These are phyloP conservation scores for Lepus timidus DNA, from an alignment of 2,113 vertebrate genomes.

Conservation along the genomic window DNA sequence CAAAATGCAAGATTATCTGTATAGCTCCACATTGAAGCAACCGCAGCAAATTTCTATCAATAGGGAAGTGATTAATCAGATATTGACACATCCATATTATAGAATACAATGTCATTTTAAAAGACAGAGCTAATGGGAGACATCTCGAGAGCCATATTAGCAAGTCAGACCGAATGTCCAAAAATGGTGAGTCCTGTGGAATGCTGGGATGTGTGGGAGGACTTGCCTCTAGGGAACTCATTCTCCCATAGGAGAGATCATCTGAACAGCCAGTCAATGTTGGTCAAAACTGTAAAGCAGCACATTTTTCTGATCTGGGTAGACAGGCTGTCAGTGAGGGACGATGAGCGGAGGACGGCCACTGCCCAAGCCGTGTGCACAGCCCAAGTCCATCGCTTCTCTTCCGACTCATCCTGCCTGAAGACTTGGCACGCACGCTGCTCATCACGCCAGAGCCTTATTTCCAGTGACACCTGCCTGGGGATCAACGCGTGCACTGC, in stretches of 20 bases:
- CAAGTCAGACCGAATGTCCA: background rate
- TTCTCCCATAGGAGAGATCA: background rate
- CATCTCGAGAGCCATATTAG: background rate
- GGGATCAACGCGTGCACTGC: too few relatives aligned
- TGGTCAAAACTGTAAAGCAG: background rate
- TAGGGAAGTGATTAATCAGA: background rate
- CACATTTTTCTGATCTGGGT: background rate
- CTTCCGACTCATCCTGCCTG: too few relatives aligned
- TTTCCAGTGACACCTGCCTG: too few relatives aligned
- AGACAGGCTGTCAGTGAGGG: too few relatives aligned
- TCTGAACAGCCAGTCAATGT: background rate
- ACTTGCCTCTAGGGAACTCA: background rate
- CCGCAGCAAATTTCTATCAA: background rate
- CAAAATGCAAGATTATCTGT: background rate
- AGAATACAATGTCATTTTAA: conserved; percentile 21
- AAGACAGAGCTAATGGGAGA: background rate
- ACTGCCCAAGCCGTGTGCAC: too few relatives aligned
- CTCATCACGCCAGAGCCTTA: too few relatives aligned
- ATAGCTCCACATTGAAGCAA: background rate
- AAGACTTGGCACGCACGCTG: too few relatives aligned
- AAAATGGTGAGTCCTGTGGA: background rate
- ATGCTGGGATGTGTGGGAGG: background rate
- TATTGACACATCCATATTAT: background rate
- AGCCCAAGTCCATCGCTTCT: too few relatives aligned
- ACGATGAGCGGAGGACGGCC: too few relatives aligned